phyloP scores from a whole-genome alignment of 2,888 invertebrate genomes.

The Barypeithes pellucidus region DNA sequence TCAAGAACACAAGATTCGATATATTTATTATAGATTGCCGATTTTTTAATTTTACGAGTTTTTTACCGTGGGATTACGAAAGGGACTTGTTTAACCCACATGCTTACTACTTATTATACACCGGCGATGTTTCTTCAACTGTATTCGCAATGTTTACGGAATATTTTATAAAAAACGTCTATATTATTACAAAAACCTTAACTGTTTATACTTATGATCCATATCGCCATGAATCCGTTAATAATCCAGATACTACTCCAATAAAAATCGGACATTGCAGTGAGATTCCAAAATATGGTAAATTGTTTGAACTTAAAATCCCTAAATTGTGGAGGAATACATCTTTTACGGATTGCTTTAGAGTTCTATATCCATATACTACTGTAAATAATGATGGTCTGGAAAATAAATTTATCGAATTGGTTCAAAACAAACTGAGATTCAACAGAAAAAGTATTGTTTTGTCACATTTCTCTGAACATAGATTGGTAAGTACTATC shows the following conservation, averaged over 20 bases:
- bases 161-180: constrained; percentile 29
- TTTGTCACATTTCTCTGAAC: background rate
- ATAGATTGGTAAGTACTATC: constrained; percentile 15
- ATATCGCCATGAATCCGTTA: constrained; percentile 33
- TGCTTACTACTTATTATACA: constrained; percentile 18
- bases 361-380: constrained; percentile 34
- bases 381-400: constrained; percentile 34
- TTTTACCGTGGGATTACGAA: constrained; percentile 18
- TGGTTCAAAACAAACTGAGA: constrained; percentile 22
- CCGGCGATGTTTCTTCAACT: background rate
- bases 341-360: constrained; percentile 33
- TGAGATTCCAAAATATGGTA: background rate
- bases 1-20: constrained; percentile 24
- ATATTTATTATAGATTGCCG: constrained; percentile 10
- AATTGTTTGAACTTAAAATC: background rate
- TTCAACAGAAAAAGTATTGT: constrained; percentile 18
- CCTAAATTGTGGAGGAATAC: constrained; percentile 46
- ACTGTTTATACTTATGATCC: constrained; percentile 33
- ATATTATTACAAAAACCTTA: constrained; percentile 15
- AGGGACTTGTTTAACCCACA: constrained; percentile 27
- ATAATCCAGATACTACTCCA: constrained; percentile 38
- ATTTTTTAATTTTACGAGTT: background rate
- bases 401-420: constrained; percentile 35
- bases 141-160: constrained; percentile 24
- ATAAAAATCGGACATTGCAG: constrained; percentile 30